Base-by-base conservation (phyloP, 1,140 invertebrate species). In the Meloidogyne hapla region DNA sequence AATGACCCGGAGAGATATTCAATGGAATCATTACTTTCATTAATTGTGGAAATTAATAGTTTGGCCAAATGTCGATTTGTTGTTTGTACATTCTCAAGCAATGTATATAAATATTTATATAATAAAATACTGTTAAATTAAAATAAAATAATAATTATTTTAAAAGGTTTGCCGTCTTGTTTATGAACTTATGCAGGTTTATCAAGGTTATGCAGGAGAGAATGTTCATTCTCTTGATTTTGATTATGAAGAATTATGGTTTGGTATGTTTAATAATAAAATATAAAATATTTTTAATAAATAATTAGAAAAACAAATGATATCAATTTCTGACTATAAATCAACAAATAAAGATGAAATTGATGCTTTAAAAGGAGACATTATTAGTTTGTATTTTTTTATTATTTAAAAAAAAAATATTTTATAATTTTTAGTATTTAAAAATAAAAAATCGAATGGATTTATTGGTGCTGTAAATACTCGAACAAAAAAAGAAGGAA, bases 41-140 rank as follows among this genome's bases (percentile, higher is more conserved):
- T 90, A 25, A 88, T 90, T 38, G 71, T 88, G 8, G 89, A 90
- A 75, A 88, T 84, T 48, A 80, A 71, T 63, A 64, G 81, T 33
- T 78, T 87, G 87, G 70, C 89, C 18, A 77, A 85, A 18, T 87
- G 84, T 80, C 86, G 89, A 79, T 89, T 88, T 81, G 83, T 90
- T 23, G 89, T 90, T 5, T 90, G 89, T 78, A 90, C 89, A 33
- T 89, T 90, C 73, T 90, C 89, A 48, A 90, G 89, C 71, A 89
- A 90, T 87, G 89, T 89, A 83, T 15, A 18, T 21, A 63, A 25
- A 33, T 33, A 33, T 33, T 2, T 33, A 2, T 2, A 33, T 33
- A 18, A 4, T 13, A 6, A 42, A 42, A 42, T 6, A 13, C 3
- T 42, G 2, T 42, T 42, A 10, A 42, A 42, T 12, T 9, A 10